Conservation (phyloP, 1,140 invertebrate genomes). For the Macrobrachium rosenbergii region DNA sequence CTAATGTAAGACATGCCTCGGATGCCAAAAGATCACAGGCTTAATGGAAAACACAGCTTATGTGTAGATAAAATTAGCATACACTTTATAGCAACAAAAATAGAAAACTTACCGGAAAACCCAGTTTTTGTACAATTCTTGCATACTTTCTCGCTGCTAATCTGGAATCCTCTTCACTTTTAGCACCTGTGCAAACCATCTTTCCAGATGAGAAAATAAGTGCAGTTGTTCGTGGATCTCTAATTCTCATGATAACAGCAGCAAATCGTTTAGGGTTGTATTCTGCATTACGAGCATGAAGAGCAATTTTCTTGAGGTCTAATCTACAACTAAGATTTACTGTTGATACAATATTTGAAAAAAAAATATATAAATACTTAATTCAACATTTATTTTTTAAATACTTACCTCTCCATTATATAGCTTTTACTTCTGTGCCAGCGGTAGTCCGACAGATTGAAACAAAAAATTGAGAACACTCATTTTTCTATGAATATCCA, state of each 20-base stretch:
- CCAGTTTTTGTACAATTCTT: slow-evolving; percentile 98
- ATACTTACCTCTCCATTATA: too few relatives aligned
- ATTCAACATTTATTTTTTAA: not conserved
- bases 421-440: too few relatives aligned
- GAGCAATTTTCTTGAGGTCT: slow-evolving; percentile 96
- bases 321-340: slow-evolving; percentile 97
- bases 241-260: slow-evolving; percentile 99
- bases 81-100: not conserved
- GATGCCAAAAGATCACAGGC: not conserved
- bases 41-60: too few relatives aligned
- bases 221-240: slow-evolving; percentile 98
- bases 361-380: slow-evolving; percentile 62
- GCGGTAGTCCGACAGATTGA: too few relatives aligned
- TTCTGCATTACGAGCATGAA: slow-evolving; percentile 99
- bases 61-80: too few relatives aligned
- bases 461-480: too few relatives aligned
- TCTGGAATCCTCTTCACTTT: slow-evolving; percentile 97
- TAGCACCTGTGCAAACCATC: slow-evolving; percentile 99
- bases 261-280: slow-evolving; percentile 99
- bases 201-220: slow-evolving; percentile 99
- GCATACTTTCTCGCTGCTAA: slow-evolving; percentile 99
- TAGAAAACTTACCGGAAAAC: slow-evolving; percentile 84
- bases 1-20: too few relatives aligned
- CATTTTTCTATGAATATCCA: too few relatives aligned
- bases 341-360: slow-evolving; percentile 93